Evolutionary conservation across 2,888 invertebrate genomes (phyloP).

Genomic region (Orthosia incerta): DNA sequence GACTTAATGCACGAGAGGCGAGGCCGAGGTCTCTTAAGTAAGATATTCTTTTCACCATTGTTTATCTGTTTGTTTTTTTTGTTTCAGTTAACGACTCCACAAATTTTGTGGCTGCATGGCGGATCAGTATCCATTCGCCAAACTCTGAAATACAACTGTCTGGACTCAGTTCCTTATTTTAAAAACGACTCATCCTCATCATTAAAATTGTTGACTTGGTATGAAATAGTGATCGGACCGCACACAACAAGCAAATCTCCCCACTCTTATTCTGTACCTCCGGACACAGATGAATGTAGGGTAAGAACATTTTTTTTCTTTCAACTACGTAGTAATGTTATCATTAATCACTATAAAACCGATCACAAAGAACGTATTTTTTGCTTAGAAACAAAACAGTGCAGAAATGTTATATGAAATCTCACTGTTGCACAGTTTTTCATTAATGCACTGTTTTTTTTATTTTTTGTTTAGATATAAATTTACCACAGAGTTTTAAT

Average conservation of each 20-base stretch:
- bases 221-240: conserved; percentile 63
- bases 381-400: no score
- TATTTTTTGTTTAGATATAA: no score
- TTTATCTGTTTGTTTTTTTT: not conserved
- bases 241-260: conserved; percentile 48
- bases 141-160: conserved; percentile 65
- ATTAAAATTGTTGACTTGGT: conserved; percentile 63
- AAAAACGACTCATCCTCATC: conserved; percentile 22
- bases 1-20: no score
- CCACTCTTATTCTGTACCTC: conserved; percentile 55
- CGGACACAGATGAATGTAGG: conserved; percentile 37
- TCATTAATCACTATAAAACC: no score
- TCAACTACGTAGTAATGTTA: no score
- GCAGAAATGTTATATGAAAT: no score
- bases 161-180: conserved; percentile 54
- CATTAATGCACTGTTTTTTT: no score
- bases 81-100: conserved; percentile 35
- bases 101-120: conserved; percentile 58
- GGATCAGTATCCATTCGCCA: conserved; percentile 53
- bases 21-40: no score
- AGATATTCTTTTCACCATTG: no score
- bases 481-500: no score
- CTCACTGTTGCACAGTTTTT: no score
- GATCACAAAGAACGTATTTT: no score
- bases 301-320: not conserved